Evolutionary conservation across 2,797 vertebrate species (phyloP).

Genomic region (Chloroceryle inda): DNA sequence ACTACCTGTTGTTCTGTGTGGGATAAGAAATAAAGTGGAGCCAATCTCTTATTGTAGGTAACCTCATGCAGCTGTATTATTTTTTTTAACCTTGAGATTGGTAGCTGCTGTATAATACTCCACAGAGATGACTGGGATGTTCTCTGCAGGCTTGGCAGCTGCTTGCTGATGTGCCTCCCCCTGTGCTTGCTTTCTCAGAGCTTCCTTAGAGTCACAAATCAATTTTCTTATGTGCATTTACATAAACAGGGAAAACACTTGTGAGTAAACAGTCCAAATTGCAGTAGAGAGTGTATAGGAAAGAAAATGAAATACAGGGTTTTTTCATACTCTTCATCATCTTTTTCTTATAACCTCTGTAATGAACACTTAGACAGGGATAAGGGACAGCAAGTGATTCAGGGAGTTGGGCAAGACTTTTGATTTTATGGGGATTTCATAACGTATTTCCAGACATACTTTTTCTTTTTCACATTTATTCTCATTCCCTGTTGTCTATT

Average conservation of each 20-base stretch:
- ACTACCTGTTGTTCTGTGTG: background rate
- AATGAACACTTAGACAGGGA: background rate
- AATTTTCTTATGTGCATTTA: background rate
- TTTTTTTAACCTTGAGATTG: background rate
- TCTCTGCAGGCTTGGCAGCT: background rate
- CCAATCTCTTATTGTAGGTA: background rate
- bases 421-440: background rate
- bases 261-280: background rate
- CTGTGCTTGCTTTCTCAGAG: background rate
- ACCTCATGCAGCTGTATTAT: background rate
- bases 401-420: background rate
- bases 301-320: background rate
- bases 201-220: background rate
- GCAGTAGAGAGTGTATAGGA: background rate
- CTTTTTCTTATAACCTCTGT: background rate
- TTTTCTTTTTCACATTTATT: background rate
- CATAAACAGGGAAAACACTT: background rate
- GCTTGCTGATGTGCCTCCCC: background rate
- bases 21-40: background rate
- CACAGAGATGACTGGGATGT: background rate
- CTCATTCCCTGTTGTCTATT: background rate
- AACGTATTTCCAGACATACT: background rate
- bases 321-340: fast-evolving
- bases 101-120: background rate
- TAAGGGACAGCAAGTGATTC: background rate